A percentile compares a stretch with the other conserved stretches of the same genome.
phyloP scores from a whole-genome alignment of 2,113 vertebrate genomes.

The Cyrtonyx montezumae region DNA sequence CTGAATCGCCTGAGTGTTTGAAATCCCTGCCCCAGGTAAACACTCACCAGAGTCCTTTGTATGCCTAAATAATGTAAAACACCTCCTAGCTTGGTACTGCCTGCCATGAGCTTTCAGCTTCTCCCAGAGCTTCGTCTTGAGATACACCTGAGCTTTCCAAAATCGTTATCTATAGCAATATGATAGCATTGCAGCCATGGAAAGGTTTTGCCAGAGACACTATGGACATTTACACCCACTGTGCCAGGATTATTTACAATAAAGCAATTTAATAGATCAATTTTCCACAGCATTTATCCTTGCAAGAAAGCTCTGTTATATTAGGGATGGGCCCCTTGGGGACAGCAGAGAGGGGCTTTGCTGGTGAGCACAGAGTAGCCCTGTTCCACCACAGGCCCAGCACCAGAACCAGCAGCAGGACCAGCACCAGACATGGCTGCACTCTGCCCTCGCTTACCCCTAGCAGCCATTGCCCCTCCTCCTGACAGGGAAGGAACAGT shows the following conservation, averaged over 20 bases:
- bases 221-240: not conserved
- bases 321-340: fast-evolving
- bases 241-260: not conserved
- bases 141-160: not conserved
- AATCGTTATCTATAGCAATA: not conserved
- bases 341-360: not conserved
- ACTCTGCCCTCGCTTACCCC: slow-evolving; percentile 17
- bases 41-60: fast-evolving
- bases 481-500: slow-evolving; percentile 11
- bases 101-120: fast-evolving
- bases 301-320: not conserved
- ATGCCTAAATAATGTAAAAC: not conserved
- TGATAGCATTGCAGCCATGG: not conserved
- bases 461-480: not conserved
- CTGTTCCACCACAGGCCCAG: not conserved
- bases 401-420: no score
- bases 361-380: not conserved
- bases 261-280: not conserved
- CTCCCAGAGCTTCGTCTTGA: not conserved
- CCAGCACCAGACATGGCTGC: not conserved
- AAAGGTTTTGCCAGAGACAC: not conserved
- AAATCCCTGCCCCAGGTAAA: not conserved
- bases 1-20: not conserved
- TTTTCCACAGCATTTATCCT: slow-evolving; percentile 17
- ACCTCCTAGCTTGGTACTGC: not conserved